Base-by-base conservation (phyloP, 2,113 vertebrate species). In the Lepus europaeus region DNA sequence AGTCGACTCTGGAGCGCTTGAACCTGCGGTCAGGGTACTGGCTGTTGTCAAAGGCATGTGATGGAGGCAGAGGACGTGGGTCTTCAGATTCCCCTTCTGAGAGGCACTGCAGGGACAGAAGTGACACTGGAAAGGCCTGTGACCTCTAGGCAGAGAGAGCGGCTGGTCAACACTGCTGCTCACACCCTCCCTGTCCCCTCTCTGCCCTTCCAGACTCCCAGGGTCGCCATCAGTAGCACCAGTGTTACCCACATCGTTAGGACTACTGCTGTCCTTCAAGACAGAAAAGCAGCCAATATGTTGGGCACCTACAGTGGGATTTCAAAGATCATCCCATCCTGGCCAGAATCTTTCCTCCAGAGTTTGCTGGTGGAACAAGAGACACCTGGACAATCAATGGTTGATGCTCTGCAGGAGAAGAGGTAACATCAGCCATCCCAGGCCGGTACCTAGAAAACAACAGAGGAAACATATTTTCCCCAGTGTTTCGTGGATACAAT, bases 41-140 rank as follows among this genome's bases (percentile, higher is more conserved):
- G 98, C 98, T 99, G 98, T 99, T 99, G 99, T 99, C 99, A 33
- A 99, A 97, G 99, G 99, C 99, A 99, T 99, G 93, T 99, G 99
- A 98, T 99, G 99, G 92, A 99, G 99, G 29, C 99, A 99, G 90
- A 99, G 98, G 73, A 99, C 99, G 1, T 99, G 99, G 86, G 99
- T 99, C 98, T 99, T 99, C 98, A 99, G 98, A 96, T 99, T 99
- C 94, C 99, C 99, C 98, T 99, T 99, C 98, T 99, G 99, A 70
- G 99, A 99, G 98, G 99, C 99, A 96, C 99, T 99, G 98, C 99
- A 99, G 1, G 99, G 99, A 94, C 99, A 99, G 98, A 99, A 99
- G 92, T 99, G 98, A 98, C 99, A 99, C 97, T 99, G 99, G 98
- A 99, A 99, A 33, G 99, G 99, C 98, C 98, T 98, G 97, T 98